Conservation (phyloP, 2,888 invertebrate genomes). For the Heliothis peltigera region DNA sequence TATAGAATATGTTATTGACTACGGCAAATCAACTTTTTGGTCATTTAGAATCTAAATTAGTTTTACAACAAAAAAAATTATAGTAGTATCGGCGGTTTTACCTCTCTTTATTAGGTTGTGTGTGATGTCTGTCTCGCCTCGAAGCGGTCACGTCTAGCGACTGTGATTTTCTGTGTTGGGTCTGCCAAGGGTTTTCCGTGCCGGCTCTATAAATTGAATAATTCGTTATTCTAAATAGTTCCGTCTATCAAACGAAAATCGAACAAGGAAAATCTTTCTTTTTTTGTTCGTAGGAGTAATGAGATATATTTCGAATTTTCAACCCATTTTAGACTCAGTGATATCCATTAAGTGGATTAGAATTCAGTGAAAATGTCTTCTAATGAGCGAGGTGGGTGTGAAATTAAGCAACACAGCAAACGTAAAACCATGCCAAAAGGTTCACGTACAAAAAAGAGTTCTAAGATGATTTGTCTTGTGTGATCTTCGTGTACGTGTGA, state of each 20-base stretch:
- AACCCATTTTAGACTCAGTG: neutral
- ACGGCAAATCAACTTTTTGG: too few relatives aligned
- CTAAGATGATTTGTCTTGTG: too few relatives aligned
- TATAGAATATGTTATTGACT: too few relatives aligned
- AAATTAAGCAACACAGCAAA: constrained; percentile 54
- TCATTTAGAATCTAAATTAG: too few relatives aligned
- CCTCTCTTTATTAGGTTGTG: constrained; percentile 85
- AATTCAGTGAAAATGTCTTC: neutral
- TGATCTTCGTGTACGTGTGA: neutral
- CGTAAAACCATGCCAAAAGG: constrained; percentile 34
- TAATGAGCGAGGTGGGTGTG: constrained; percentile 10
- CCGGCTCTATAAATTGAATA: constrained; percentile 66
- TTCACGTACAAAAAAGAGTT: constrained; percentile 1
- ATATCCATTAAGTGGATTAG: neutral
- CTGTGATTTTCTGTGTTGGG: constrained; percentile 94
- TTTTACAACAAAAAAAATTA: too few relatives aligned
- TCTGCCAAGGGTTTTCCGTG: constrained; percentile 81
- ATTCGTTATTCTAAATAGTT: constrained; percentile 30
- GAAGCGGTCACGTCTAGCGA: constrained; percentile 93
- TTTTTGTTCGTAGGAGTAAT: neutral
- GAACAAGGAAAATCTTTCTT: too few relatives aligned
- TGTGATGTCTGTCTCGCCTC: constrained; percentile 79
- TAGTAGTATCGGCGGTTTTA: constrained; percentile 57
- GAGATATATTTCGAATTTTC: neutral
- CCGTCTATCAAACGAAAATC: too few relatives aligned